These are phyloP conservation scores for Nibea albiflora DNA, from an alignment of 2,113 vertebrate genomes.

Conservation along the genomic window DNA sequence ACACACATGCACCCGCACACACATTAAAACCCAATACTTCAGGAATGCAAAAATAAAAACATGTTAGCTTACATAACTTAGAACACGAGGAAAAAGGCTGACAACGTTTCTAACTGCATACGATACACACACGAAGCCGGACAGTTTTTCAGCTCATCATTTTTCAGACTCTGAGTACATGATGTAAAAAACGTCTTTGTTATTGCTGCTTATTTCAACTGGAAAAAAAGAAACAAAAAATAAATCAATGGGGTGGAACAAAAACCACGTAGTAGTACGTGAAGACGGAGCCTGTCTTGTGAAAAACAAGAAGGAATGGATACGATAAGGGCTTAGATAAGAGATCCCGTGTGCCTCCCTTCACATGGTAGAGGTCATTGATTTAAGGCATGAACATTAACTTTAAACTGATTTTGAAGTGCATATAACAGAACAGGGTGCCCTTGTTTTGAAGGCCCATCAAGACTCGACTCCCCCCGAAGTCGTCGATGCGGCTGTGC, in stretches of 20 bases:
- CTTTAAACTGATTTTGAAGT: conserved; percentile 50
- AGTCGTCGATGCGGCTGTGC: background rate
- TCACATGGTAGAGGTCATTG: conserved; percentile 27
- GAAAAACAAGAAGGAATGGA: conserved; percentile 10
- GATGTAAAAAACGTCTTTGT: conserved; percentile 17
- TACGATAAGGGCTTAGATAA: conserved; percentile 16
- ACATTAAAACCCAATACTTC: conserved; percentile 40
- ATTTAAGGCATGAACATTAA: conserved; percentile 69
- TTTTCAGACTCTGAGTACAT: conserved; percentile 15
- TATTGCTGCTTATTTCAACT: conserved; percentile 44
- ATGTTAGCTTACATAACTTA: conserved; percentile 69
- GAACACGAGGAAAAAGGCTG: background rate
- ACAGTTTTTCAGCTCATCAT: conserved; percentile 8
- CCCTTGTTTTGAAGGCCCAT: background rate
- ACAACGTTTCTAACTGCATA: conserved; percentile 22
- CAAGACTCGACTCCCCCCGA: background rate
- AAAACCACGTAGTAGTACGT: background rate
- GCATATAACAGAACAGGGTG: conserved; percentile 36
- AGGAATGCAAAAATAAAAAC: conserved; percentile 22
- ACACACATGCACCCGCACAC: conserved; percentile 27
- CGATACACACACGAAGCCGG: background rate
- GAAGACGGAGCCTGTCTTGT: background rate
- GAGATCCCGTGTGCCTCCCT: background rate
- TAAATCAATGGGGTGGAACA: background rate
- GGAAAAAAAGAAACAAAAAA: conserved; percentile 1